Conservation (phyloP, 64 coral and sea anemone species). For the Catalaphyllia jardinei region DNA sequence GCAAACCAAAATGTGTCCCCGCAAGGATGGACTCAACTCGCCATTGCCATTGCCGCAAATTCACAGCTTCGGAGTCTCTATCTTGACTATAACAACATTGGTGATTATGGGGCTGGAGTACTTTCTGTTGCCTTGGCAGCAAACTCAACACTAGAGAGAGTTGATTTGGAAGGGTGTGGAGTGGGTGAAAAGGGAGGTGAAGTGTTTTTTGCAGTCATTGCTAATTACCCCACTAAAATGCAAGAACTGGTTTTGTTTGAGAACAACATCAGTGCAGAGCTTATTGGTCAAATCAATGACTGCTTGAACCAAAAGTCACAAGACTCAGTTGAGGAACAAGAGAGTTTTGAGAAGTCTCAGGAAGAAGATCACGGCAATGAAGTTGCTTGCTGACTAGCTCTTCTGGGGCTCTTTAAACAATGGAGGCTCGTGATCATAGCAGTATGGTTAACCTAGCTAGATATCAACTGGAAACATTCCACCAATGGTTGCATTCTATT, state of each 20-base stretch:
- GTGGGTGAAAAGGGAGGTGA: conserved; percentile 86
- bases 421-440: too few species aligned
- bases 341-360: neutral
- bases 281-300: conserved; percentile 89
- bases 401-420: too few species aligned
- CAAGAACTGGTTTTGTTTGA: conserved; percentile 89
- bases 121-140: conserved; percentile 97
- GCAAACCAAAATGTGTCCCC: conserved; percentile 81
- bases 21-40: conserved; percentile 89
- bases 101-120: conserved; percentile 93
- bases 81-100: conserved; percentile 91
- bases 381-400: neutral
- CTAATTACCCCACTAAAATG: conserved; percentile 81
- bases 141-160: conserved; percentile 66
- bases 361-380: neutral
- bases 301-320: conserved; percentile 52
- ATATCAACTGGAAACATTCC: too few species aligned
- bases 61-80: conserved; percentile 70
- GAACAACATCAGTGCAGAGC: conserved; percentile 81
- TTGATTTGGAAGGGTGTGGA: conserved; percentile 90
- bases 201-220: conserved; percentile 77
- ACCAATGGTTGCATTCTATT: too few species aligned
- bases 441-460: too few species aligned
- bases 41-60: conserved; percentile 95
- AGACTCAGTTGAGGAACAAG: conserved; percentile 11